Conservation (phyloP, 2,113 vertebrate genomes). For the Upupa epops region DNA sequence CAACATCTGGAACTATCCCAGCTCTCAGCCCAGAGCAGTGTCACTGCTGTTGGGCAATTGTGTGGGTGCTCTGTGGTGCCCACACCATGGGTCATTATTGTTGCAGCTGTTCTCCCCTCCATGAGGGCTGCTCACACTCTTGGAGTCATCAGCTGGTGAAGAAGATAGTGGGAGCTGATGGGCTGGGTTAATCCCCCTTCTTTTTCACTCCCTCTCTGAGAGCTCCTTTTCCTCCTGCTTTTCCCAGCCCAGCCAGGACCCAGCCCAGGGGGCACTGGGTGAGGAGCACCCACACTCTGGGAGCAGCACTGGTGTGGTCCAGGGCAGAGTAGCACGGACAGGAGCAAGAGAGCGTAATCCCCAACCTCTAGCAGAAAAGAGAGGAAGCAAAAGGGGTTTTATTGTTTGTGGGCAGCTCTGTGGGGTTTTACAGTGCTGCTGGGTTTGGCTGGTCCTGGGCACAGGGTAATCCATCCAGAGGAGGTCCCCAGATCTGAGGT, state of each 20-base stretch:
- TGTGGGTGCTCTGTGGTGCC: not conserved
- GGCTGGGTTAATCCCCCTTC: not conserved
- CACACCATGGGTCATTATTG: rapidly evolving
- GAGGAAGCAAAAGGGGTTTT: rapidly evolving
- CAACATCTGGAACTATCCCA: rapidly evolving
- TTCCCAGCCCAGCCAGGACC: not conserved
- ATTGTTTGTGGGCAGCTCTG: rapidly evolving
- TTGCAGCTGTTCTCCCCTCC: rapidly evolving
- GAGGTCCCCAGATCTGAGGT: rapidly evolving
- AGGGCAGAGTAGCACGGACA: not conserved
- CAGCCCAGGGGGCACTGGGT: not conserved
- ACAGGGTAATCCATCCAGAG: rapidly evolving
- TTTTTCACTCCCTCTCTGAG: not conserved
- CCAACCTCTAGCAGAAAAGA: not conserved
- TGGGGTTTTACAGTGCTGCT: not conserved
- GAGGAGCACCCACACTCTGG: rapidly evolving
- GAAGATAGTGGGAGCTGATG: not conserved
- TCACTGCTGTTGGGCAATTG: rapidly evolving
- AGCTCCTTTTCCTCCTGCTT: not conserved
- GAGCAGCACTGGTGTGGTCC: rapidly evolving
- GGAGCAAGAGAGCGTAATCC: not conserved
- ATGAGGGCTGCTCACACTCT: rapidly evolving
- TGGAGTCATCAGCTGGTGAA: not conserved
- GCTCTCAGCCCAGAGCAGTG: rapidly evolving
- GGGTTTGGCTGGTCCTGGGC: not conserved